Evolutionary conservation across 2,113 vertebrate genomes (phyloP), one percentile per base, ranked within the genome.

Genomic region (Athene noctua): DNA sequence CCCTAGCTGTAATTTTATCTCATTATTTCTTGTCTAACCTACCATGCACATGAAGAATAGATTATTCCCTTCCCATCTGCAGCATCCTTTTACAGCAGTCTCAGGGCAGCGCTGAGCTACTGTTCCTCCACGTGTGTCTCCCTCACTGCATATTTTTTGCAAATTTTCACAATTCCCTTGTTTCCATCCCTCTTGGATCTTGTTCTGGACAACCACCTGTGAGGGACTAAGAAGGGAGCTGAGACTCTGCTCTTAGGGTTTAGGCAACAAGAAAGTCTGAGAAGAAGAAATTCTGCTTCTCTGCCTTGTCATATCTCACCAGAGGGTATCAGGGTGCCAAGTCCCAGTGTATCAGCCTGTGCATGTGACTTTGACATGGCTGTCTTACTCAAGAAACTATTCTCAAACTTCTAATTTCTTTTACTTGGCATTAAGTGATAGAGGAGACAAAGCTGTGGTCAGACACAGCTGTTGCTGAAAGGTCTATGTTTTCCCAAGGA

Each of bases 41-140:
- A 81, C 51, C 70, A 49, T 0, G 2, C 57, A 57, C 34, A 26
- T n/a, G 84, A 94, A 92, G 94, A 89, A 75, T 5, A 78, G 42
- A 92, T 80, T 49, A 86, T 90, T 91, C 91, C 80, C 84, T 91
- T 88, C 80, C 80, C 95, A 71, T 92, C 77, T 85, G 91, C 91
- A 94, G 63, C 80, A 54, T 78, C 55, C 42, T 79, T 38, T 93
- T 5, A 4, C 55, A 75, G 84, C 57, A 52, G 80, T 84, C 77
- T 74, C 73, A 52, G 62, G 90, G 71, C 62, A 73, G 74, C 1
- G 7, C 88, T 80, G 81, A 92, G 12, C 81, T 70, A 10, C 54
- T n/a, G 10, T 14, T 92, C 11, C 70, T 74, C 49, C n/a, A 2
- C 34, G 8, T 36, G 52, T 6, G 3, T 66, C 71, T 72, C 66